These are phyloP conservation scores for Tichodroma muraria DNA, from an alignment of 2,113 vertebrate species.

Conservation along the genomic window DNA sequence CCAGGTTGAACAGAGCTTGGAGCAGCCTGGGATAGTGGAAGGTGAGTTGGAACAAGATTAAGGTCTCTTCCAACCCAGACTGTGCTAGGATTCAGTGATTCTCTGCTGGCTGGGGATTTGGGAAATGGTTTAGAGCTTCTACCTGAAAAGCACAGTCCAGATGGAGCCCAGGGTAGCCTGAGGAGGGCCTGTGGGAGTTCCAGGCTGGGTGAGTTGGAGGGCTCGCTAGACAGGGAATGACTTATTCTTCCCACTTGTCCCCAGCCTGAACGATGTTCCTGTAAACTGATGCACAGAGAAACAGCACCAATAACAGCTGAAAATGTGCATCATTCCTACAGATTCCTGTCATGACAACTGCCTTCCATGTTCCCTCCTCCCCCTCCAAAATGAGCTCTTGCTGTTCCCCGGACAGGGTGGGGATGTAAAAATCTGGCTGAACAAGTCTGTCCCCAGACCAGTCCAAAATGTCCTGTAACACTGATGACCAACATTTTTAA, in stretches of 20 bases:
- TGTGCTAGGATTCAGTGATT: neutral
- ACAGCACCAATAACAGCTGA: neutral
- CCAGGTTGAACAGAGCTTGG: neutral
- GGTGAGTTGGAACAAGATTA: neutral
- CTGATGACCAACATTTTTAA: neutral
- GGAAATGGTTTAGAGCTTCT: neutral
- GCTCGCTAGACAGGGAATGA: neutral
- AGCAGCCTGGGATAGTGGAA: neutral
- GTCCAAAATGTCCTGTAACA: neutral
- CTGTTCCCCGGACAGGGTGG: neutral
- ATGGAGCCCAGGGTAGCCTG: neutral
- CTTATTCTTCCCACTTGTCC: neutral
- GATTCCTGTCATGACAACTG: neutral
- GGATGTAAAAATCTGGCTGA: neutral
- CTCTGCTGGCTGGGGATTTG: neutral
- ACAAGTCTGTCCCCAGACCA: neutral
- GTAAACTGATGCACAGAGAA: neutral
- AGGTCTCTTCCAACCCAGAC: neutral
- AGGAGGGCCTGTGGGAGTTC: neutral
- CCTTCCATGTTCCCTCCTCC: neutral
- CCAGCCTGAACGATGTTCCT: neutral
- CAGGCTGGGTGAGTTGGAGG: neutral
- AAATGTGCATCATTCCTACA: neutral
- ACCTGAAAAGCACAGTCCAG: neutral
- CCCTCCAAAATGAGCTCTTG: neutral